These are phyloP conservation scores for Gasterosteus nipponicus DNA, from an alignment of 2,113 vertebrate species.

Conservation along the genomic window DNA sequence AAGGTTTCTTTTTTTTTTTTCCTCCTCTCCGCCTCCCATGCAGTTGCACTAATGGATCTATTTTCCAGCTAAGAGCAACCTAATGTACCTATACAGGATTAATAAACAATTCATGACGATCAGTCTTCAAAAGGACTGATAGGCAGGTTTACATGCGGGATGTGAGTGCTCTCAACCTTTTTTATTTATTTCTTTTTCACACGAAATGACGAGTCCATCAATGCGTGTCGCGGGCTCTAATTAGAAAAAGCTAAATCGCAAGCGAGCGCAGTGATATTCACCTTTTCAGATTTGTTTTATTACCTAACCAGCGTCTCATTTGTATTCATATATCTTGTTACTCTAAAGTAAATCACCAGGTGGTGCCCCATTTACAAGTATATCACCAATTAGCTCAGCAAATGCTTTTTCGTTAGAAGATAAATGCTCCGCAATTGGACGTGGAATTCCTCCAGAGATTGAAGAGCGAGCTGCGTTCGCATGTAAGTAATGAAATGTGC, in stretches of 20 bases:
- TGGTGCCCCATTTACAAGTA: slow-evolving; percentile 16
- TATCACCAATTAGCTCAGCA: slow-evolving; percentile 25
- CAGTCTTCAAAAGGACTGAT: slow-evolving; percentile 51
- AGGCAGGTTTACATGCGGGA: slow-evolving; percentile 22
- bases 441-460: slow-evolving; percentile 25
- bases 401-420: slow-evolving; percentile 33
- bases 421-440: slow-evolving; percentile 35
- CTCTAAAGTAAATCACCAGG: slow-evolving; percentile 27
- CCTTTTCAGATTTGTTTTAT: slow-evolving; percentile 2
- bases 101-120: slow-evolving; percentile 68
- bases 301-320: background rate
- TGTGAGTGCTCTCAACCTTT: slow-evolving; percentile 10
- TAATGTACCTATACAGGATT: slow-evolving; percentile 58
- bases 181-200: slow-evolving; percentile 1
- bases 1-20: slow-evolving; percentile 21
- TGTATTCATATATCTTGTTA: slow-evolving; percentile 19
- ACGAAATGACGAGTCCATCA: background rate
- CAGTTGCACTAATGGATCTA: slow-evolving; percentile 72
- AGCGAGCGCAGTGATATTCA: slow-evolving; percentile 4
- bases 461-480: slow-evolving; percentile 17
- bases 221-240: background rate
- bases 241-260: slow-evolving; percentile 6
- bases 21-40: slow-evolving; percentile 32
- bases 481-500: slow-evolving; percentile 26
- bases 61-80: slow-evolving; percentile 67